These are phyloP conservation scores for Arnoldichthys spilopterus DNA, from an alignment of 2,797 vertebrate genomes.

Conservation along the genomic window DNA sequence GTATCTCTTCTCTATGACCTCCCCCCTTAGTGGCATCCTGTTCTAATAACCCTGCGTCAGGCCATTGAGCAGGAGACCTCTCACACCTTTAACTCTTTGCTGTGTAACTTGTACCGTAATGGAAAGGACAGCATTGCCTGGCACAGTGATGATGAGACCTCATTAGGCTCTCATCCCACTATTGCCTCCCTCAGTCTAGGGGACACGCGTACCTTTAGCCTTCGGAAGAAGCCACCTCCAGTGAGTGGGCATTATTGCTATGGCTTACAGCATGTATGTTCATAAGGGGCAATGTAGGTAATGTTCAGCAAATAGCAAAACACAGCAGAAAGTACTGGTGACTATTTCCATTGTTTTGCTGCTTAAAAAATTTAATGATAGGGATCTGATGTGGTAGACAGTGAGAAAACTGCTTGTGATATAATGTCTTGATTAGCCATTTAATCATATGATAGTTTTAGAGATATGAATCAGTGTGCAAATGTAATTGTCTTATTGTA, in stretches of 20 bases:
- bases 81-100: conserved; percentile 87
- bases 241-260: conserved; percentile 74
- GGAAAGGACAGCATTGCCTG: conserved; percentile 94
- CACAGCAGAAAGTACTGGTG: background rate
- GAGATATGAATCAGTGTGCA: background rate
- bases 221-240: conserved; percentile 88
- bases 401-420: background rate
- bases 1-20: background rate
- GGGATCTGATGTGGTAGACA: background rate
- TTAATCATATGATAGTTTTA: background rate
- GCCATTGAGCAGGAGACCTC: conserved; percentile 76
- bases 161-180: conserved; percentile 80
- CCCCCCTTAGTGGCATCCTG: conserved; percentile 84
- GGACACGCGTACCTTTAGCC: conserved; percentile 88
- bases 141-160: conserved; percentile 91
- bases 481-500: background rate
- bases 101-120: conserved; percentile 92
- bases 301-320: background rate
- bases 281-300: background rate
- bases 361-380: too few relatives aligned
- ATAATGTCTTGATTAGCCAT: background rate
- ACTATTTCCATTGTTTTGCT: background rate
- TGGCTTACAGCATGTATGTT: conserved; percentile 4
- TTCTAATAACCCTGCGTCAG: conserved; percentile 78
- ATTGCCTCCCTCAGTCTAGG: conserved; percentile 93